These are phyloP conservation scores for Crossocerus cetratus DNA, from an alignment of 2,888 invertebrate genomes.

Conservation along the genomic window DNA sequence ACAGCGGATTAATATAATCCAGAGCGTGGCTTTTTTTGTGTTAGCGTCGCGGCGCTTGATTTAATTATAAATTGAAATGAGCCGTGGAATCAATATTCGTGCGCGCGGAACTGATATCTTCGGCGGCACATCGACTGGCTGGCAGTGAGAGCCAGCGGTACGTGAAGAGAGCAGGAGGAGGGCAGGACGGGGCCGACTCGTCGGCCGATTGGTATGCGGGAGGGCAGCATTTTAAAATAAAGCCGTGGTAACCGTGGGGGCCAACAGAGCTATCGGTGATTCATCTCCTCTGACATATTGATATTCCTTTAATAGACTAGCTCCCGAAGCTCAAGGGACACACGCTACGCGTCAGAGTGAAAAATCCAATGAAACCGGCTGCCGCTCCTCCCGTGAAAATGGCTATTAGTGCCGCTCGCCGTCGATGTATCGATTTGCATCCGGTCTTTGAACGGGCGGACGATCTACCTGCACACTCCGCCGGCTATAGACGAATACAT, in stretches of 20 bases:
- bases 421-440: slow-evolving; percentile 57
- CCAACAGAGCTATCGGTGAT: slow-evolving; percentile 4
- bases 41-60: neutral
- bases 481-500: slow-evolving; percentile 54
- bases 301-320: too few species aligned
- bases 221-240: too few species aligned
- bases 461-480: slow-evolving; percentile 46
- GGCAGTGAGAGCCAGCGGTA: too few species aligned
- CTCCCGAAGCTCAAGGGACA: too few species aligned
- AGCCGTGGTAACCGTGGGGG: too few species aligned
- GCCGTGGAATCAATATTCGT: neutral
- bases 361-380: slow-evolving; percentile 49
- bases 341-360: slow-evolving; percentile 23
- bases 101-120: neutral
- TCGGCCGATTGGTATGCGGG: too few species aligned
- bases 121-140: too few species aligned
- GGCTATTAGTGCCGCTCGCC: slow-evolving; percentile 45
- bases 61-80: slow-evolving; percentile 1
- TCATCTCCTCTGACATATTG: too few species aligned
- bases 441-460: slow-evolving; percentile 45
- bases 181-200: too few species aligned
- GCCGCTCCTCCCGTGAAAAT: slow-evolving; percentile 40
- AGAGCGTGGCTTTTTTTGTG: neutral
- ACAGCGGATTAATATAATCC: neutral
- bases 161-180: too few species aligned